Evolutionary conservation across 1,140 invertebrate genomes (phyloP).

Genomic region (Zaprionus nigranus): DNA sequence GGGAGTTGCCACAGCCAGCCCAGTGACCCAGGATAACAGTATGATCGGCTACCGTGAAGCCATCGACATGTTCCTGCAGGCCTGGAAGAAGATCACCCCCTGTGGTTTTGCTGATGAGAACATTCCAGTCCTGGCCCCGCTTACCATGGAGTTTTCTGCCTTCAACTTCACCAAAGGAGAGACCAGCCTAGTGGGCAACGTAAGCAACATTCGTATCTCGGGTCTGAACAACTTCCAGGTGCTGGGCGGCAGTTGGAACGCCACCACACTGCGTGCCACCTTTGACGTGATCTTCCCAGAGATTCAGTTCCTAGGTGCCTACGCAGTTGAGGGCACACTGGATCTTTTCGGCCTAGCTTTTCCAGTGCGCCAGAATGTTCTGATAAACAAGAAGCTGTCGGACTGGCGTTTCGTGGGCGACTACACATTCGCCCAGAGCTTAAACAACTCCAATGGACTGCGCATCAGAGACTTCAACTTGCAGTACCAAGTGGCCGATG

Average conservation of each 20-base stretch:
- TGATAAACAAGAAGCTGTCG: constrained; percentile 59
- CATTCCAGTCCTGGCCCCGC: constrained; percentile 53
- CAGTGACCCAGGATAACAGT: constrained; percentile 24
- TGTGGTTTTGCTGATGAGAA: constrained; percentile 52
- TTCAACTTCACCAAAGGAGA: constrained; percentile 33
- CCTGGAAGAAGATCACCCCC: constrained; percentile 67
- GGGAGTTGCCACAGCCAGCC: constrained; percentile 26
- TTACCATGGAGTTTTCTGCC: constrained; percentile 32
- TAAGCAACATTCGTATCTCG: constrained; percentile 55
- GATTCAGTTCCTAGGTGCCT: no score
- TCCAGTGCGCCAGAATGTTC: no score
- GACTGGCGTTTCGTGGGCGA: constrained; percentile 66
- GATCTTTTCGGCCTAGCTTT: no score
- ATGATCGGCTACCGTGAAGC: constrained; percentile 43
- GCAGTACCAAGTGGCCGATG: constrained; percentile 48
- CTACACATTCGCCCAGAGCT: constrained; percentile 50
- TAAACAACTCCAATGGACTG: constrained; percentile 46
- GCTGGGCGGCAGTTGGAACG: no score
- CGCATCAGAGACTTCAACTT: constrained; percentile 55
- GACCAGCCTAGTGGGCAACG: constrained; percentile 49
- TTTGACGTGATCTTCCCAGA: no score
- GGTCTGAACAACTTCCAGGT: constrained; percentile 58
- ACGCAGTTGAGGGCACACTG: no score
- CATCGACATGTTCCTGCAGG: constrained; percentile 39
- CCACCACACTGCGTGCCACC: no score